Evolutionary conservation across 2,797 vertebrate species (phyloP).

Genomic region (Meda fulgida): DNA sequence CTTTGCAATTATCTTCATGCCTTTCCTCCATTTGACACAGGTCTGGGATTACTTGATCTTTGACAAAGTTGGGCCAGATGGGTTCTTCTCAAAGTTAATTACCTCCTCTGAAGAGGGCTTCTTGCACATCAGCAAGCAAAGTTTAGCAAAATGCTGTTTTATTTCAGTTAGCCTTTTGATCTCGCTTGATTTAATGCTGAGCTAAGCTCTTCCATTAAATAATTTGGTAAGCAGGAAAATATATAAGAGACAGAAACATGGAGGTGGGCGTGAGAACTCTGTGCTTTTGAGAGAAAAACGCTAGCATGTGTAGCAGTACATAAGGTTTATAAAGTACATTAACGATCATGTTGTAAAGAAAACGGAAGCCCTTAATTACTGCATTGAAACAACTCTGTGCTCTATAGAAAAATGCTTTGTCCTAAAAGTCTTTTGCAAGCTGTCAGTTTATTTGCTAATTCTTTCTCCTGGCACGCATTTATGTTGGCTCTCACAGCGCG

Average conservation of each 20-base stretch:
- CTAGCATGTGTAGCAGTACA: constrained; percentile 19
- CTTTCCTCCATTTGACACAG: constrained; percentile 38
- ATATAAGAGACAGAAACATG: constrained; percentile 4
- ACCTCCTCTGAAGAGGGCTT: constrained; percentile 26
- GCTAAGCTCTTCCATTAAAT: constrained; percentile 39
- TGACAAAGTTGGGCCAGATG: constrained; percentile 31
- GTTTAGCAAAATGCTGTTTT: constrained; percentile 38
- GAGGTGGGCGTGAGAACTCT: constrained; percentile 23
- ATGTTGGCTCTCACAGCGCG: constrained; percentile 7
- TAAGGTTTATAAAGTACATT: constrained; percentile 47
- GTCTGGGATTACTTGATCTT: constrained; percentile 53
- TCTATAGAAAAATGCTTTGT: constrained; percentile 40
- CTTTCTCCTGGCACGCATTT: constrained; percentile 22
- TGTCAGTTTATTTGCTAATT: constrained; percentile 51
- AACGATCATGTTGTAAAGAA: constrained; percentile 49
- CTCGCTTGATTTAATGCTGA: constrained; percentile 42
- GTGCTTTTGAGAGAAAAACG: constrained; percentile 1
- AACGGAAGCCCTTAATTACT: constrained; percentile 48
- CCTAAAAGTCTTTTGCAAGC: constrained; percentile 42
- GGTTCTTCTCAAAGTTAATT: constrained; percentile 44
- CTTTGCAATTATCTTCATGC: constrained; percentile 48
- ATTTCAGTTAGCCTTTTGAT: constrained; percentile 58
- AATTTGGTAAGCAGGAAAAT: background rate
- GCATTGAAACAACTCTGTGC: constrained; percentile 40
- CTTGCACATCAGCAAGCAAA: constrained; percentile 15